Evolutionary conservation across 2,888 invertebrate genomes (phyloP).

Genomic region (Pterostichus madidus): DNA sequence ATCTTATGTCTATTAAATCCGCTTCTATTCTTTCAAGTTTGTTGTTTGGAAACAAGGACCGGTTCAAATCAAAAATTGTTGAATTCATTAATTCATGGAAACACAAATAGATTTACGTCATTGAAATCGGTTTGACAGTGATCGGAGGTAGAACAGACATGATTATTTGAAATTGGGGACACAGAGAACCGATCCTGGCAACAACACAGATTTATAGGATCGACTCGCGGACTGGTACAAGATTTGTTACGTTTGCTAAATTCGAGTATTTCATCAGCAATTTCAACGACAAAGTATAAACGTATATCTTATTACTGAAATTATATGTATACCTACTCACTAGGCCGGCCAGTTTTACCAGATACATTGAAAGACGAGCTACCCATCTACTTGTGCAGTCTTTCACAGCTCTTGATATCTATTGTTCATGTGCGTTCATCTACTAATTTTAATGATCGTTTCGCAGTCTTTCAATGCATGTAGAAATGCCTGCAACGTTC

Average conservation of each 20-base stretch:
- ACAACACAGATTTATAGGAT: not conserved
- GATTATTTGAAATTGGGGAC: no score
- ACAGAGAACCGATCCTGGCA: not conserved
- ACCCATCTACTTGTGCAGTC: not conserved
- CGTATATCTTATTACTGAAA: constrained; percentile 24
- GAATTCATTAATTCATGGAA: no score
- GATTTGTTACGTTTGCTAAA: constrained; percentile 47
- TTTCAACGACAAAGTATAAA: constrained; percentile 53
- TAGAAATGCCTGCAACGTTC: constrained; percentile 39
- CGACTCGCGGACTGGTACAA: constrained; percentile 7
- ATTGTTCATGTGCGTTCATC: constrained; percentile 13
- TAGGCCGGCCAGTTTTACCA: constrained; percentile 46
- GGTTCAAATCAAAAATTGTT: not conserved
- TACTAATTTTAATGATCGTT: not conserved
- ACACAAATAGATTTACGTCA: no score
- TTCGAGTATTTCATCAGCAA: constrained; percentile 53
- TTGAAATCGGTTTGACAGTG: no score
- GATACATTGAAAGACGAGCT: constrained; percentile 40
- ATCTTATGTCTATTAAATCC: constrained; percentile 47
- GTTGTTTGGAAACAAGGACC: not conserved
- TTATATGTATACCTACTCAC: constrained; percentile 4
- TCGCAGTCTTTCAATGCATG: constrained; percentile 35
- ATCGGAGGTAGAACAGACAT: no score
- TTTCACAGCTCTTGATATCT: constrained; percentile 28
- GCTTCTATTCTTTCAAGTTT: not conserved